Conservation (phyloP, 2,113 vertebrate genomes). For the Beaufortia kweichowensis region DNA sequence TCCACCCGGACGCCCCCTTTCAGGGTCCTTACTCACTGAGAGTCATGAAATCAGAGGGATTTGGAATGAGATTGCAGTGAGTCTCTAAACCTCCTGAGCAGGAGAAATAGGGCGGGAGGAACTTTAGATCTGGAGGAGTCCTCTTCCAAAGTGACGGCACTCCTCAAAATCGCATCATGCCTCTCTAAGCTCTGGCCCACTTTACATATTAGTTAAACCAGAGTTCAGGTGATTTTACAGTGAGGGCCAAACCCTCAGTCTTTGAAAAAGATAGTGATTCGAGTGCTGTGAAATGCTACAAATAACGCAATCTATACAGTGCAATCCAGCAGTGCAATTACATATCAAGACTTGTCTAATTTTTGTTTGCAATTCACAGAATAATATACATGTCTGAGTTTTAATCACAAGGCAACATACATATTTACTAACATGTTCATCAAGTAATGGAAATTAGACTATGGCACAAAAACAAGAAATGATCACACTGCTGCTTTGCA, state of each 20-base stretch:
- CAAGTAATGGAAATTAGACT: constrained; percentile 68
- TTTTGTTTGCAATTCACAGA: neutral
- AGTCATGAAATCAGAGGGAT: constrained; percentile 82
- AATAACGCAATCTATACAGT: constrained; percentile 15
- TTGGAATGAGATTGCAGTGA: constrained; percentile 84
- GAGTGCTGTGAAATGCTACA: neutral
- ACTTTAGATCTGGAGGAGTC: constrained; percentile 78
- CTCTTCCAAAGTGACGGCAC: constrained; percentile 81
- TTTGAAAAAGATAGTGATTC: constrained; percentile 4
- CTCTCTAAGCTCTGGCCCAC: constrained; percentile 70
- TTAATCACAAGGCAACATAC: constrained; percentile 31
- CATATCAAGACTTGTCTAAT: constrained; percentile 17
- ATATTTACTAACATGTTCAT: constrained; percentile 62
- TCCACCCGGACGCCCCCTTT: constrained; percentile 37
- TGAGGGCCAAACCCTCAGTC: constrained; percentile 25
- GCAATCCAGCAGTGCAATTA: too few relatives aligned
- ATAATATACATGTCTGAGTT: constrained; percentile 14
- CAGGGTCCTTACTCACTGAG: constrained; percentile 68
- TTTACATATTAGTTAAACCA: constrained; percentile 71
- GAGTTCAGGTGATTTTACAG: constrained; percentile 62
- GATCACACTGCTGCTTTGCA: constrained; percentile 71
- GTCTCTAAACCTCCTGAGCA: constrained; percentile 75
- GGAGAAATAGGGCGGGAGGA: constrained; percentile 74
- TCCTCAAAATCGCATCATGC: constrained; percentile 69
- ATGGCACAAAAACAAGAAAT: constrained; percentile 69